Evolutionary conservation across 2,797 vertebrate genomes (phyloP).

Genomic region (Schizopygopsis malacanthus): DNA sequence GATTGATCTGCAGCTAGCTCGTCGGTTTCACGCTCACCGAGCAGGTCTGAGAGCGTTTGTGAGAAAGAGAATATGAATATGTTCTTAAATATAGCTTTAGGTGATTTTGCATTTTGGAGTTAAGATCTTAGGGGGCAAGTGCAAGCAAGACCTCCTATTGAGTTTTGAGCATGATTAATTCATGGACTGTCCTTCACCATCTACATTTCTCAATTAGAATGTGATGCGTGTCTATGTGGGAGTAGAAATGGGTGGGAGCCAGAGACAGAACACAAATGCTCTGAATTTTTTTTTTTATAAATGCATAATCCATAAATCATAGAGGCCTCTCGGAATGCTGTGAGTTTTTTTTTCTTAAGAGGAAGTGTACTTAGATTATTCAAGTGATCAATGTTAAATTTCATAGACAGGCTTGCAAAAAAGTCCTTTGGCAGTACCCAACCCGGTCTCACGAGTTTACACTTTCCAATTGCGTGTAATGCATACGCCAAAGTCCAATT

Average conservation of each 20-base stretch:
- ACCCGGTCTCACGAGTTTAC: no score
- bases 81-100: slow-evolving; percentile 29
- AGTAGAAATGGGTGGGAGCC: slow-evolving; percentile 15
- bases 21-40: not conserved
- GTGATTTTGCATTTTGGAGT: slow-evolving; percentile 63
- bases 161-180: slow-evolving; percentile 75
- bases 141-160: slow-evolving; percentile 58
- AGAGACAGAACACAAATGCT: slow-evolving; percentile 47
- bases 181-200: slow-evolving; percentile 65
- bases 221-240: slow-evolving; percentile 59
- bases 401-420: not conserved
- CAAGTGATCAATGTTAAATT: slow-evolving; percentile 2
- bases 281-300: no score
- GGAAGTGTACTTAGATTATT: not conserved
- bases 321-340: not conserved
- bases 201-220: slow-evolving; percentile 67
- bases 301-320: slow-evolving; percentile 47
- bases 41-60: not conserved
- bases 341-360: not conserved
- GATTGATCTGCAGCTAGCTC: not conserved
- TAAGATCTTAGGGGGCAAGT: slow-evolving; percentile 62
- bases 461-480: no score
- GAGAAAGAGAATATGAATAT: slow-evolving; percentile 10
- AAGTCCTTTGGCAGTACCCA: not conserved
- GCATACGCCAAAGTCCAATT: no score